Percentiles rank a stretch among this genome's conserved stretches.
These are phyloP conservation scores for Drosophila borborema DNA, from an alignment of 2,888 invertebrate genomes.

Conservation along the genomic window DNA sequence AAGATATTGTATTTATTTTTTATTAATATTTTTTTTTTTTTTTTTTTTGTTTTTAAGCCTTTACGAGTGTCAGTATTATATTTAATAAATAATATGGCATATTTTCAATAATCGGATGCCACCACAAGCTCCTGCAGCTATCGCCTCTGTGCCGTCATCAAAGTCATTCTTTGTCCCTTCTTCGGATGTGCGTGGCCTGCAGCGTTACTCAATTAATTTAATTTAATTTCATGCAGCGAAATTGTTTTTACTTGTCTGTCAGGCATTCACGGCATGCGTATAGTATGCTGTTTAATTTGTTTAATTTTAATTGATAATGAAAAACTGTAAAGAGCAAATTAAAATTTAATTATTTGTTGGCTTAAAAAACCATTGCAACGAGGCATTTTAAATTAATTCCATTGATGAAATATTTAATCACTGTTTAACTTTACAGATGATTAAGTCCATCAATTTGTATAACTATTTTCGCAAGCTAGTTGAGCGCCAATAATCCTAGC, in stretches of 20 bases:
- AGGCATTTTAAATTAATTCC: conserved; percentile 37
- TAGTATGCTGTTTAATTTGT: conserved; percentile 11
- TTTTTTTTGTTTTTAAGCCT: neutral
- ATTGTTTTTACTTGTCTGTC: conserved; percentile 26
- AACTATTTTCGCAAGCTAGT: neutral
- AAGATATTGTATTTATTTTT: neutral
- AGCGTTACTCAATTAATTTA: conserved; percentile 34
- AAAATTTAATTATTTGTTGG: conserved; percentile 52
- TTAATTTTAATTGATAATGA: conserved; percentile 33
- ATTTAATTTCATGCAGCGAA: conserved; percentile 55
- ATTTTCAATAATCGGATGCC: conserved; percentile 33
- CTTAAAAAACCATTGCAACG: conserved; percentile 47
- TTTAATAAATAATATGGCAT: conserved; percentile 27
- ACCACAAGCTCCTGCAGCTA: neutral
- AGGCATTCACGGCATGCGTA: neutral
- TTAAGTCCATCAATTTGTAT: conserved; percentile 8
- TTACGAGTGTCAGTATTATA: conserved; percentile 38
- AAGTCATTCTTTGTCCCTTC: conserved; percentile 20
- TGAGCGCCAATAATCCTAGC: neutral
- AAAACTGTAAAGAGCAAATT: conserved; percentile 47
- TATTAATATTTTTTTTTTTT: neutral
- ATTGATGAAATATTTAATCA: conserved; percentile 8
- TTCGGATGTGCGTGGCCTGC: conserved; percentile 10
- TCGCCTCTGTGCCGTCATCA: neutral
- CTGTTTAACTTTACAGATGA: neutral